phyloP scores from a whole-genome alignment of 2,113 vertebrate genomes.

The Steatornis caripensis region DNA sequence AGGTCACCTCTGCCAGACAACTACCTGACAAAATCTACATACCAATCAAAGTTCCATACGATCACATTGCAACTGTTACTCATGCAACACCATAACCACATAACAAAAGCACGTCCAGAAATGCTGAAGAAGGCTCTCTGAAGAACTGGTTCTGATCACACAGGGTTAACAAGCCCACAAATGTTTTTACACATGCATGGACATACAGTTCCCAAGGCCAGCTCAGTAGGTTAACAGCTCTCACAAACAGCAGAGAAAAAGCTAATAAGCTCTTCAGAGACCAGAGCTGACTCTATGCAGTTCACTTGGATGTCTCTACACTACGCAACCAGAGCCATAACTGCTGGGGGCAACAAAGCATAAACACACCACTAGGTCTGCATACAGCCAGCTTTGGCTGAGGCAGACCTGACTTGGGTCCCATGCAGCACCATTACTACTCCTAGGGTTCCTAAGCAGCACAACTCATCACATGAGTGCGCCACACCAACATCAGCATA shows the following conservation, averaged over 20 bases:
- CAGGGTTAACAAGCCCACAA: background rate
- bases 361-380: background rate
- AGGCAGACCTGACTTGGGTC: background rate
- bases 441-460: background rate
- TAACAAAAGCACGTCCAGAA: background rate
- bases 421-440: background rate
- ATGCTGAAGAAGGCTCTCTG: background rate
- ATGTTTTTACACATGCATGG: background rate
- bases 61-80: background rate
- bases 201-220: background rate
- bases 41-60: background rate
- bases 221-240: background rate
- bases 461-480: fast-evolving
- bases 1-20: background rate
- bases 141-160: background rate
- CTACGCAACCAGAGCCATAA: background rate
- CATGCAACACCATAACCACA: background rate
- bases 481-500: background rate
- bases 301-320: background rate
- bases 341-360: background rate
- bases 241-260: background rate
- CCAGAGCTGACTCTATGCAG: background rate
- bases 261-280: constrained; percentile 21
- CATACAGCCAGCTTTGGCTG: background rate
- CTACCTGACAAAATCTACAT: background rate